These are phyloP conservation scores for Thereva nobilitata DNA, from an alignment of 2,888 invertebrate genomes.

Conservation along the genomic window DNA sequence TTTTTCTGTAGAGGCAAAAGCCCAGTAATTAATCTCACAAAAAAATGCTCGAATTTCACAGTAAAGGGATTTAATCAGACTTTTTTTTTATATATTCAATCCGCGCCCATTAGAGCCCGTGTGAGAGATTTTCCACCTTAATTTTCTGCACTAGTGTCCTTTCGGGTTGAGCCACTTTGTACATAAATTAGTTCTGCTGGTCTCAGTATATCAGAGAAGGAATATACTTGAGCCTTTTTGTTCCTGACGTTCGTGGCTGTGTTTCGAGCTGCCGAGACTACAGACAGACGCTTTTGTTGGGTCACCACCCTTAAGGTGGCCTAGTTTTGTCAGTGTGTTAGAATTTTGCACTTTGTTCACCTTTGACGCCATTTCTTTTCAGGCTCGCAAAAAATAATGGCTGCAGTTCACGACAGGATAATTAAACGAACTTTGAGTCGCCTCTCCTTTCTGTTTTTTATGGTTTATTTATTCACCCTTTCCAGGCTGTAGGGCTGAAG, in stretches of 20 bases:
- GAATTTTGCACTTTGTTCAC: conserved; percentile 26
- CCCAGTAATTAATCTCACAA: conserved; percentile 22
- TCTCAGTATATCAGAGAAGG: conserved; percentile 12
- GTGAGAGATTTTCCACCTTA: conserved; percentile 27
- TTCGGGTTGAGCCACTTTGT: conserved; percentile 29
- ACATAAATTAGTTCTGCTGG: conserved; percentile 29
- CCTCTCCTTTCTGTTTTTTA: conserved; percentile 15
- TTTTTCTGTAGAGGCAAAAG: neutral
- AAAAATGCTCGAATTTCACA: conserved; percentile 2
- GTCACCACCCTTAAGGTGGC: conserved; percentile 1
- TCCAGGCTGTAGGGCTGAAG: neutral
- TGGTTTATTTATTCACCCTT: conserved; percentile 8
- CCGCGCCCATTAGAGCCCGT: conserved; percentile 23
- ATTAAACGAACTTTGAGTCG: conserved; percentile 27
- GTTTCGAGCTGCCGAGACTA: conserved; percentile 3
- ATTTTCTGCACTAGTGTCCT: conserved; percentile 29
- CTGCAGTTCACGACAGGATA: conserved; percentile 33
- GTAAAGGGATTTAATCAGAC: conserved; percentile 24
- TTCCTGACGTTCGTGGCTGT: conserved; percentile 18
- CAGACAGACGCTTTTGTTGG: conserved; percentile 23
- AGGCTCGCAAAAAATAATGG: conserved; percentile 19
- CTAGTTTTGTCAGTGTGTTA: conserved; percentile 21
- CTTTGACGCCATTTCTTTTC: neutral
- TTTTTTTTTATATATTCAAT: conserved; percentile 10
- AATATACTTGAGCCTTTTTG: conserved; percentile 15